phyloP scores from a whole-genome alignment of 1,140 invertebrate species.

The Drosophila orena region DNA sequence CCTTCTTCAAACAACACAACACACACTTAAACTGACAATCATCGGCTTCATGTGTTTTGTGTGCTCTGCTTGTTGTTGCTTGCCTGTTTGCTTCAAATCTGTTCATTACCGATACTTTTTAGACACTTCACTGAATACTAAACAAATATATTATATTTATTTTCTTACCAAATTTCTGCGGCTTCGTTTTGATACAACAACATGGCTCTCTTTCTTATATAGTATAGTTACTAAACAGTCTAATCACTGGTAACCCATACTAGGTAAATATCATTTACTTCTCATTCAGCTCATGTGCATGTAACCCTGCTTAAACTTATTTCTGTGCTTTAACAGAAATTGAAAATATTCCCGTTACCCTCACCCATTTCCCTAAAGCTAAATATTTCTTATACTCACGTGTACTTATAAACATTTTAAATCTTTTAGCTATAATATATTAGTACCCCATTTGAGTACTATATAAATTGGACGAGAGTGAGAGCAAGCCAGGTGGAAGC shows the following conservation, averaged over 20 bases:
- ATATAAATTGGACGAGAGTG: conserved; percentile 58
- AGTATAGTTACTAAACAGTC: conserved; percentile 79
- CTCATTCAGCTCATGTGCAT: conserved; percentile 24
- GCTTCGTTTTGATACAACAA: conserved; percentile 40
- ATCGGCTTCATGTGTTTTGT: conserved; percentile 59
- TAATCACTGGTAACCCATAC: conserved; percentile 69
- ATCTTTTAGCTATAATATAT: conserved; percentile 75
- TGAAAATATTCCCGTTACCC: background rate
- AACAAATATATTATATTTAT: conserved; percentile 30
- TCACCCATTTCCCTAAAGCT: background rate
- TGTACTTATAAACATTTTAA: conserved; percentile 24
- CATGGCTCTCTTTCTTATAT: conserved; percentile 36
- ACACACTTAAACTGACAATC: conserved; percentile 12
- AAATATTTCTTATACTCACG: background rate
- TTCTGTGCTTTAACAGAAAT: background rate
- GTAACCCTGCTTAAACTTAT: background rate
- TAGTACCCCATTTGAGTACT: conserved; percentile 74
- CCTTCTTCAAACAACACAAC: conserved; percentile 6
- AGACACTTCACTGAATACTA: conserved; percentile 26
- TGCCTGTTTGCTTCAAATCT: conserved; percentile 81
- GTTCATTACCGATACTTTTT: conserved; percentile 50
- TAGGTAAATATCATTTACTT: conserved; percentile 69
- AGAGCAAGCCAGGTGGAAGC: conserved; percentile 20
- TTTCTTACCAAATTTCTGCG: conserved; percentile 42
- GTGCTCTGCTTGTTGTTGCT: conserved; percentile 81